These are phyloP conservation scores for Orestias chungarensis DNA, from an alignment of 2,797 vertebrate genomes.

Conservation along the genomic window DNA sequence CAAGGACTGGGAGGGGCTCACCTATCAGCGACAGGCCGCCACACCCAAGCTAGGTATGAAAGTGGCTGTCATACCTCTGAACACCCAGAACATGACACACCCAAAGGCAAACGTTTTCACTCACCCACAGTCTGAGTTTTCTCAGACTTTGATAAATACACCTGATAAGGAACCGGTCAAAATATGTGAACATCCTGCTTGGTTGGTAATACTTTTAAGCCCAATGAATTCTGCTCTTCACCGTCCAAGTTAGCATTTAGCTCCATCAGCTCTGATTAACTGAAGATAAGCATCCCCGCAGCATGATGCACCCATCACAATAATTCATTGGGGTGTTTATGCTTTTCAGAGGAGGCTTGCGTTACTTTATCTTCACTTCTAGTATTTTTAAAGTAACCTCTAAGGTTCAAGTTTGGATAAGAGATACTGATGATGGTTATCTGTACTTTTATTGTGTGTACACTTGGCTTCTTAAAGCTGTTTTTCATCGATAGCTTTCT, in stretches of 20 bases:
- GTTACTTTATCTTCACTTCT: background rate
- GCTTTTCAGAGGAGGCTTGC: background rate
- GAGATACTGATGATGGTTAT: background rate
- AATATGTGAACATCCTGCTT: background rate
- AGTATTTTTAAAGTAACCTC: background rate
- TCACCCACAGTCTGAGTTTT: conserved; percentile 8
- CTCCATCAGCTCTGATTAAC: background rate
- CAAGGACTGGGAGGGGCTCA: conserved; percentile 26
- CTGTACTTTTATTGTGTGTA: background rate
- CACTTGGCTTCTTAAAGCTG: background rate
- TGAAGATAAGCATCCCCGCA: background rate
- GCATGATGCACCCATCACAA: background rate
- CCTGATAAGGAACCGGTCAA: background rate
- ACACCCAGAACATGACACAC: conserved; percentile 41
- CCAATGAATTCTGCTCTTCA: background rate
- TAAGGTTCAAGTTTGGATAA: background rate
- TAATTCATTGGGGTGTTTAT: background rate
- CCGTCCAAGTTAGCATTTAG: background rate
- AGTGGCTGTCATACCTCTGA: conserved; percentile 59
- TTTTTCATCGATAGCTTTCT: background rate
- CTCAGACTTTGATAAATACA: background rate
- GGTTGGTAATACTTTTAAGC: background rate
- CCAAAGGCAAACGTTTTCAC: conserved; percentile 28
- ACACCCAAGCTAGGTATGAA: conserved; percentile 52
- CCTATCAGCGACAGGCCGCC: conserved; percentile 36